Conservation (phyloP, 30 jellyfish, hydroid and myxozoan genomes). For the Catostylus mosaicus region DNA sequence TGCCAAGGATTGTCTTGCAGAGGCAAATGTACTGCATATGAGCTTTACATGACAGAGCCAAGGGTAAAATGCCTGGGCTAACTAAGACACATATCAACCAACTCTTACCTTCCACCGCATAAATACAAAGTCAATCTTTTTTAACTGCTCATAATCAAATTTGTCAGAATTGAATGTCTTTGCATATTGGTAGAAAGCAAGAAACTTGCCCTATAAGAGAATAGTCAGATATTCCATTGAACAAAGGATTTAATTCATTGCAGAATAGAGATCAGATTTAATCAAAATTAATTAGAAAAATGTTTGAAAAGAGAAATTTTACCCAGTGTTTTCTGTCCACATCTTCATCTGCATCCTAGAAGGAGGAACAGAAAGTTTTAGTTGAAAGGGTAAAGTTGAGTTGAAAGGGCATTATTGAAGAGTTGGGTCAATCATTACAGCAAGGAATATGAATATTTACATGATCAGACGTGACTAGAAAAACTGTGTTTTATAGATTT, state of each 20-base stretch:
- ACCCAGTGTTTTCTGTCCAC: slow-evolving; percentile 99
- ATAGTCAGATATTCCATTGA: not conserved
- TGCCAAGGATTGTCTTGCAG: too few relatives aligned
- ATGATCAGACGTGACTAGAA: too few relatives aligned
- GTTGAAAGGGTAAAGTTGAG: too few relatives aligned
- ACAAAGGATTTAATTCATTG: not conserved
- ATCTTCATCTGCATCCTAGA: slow-evolving; percentile 99
- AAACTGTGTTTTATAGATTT: too few relatives aligned
- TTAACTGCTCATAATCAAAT: slow-evolving; percentile 88
- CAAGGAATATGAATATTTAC: too few relatives aligned
- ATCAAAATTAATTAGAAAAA: not conserved
- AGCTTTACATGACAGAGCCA: too few relatives aligned
- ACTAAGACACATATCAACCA: too few relatives aligned
- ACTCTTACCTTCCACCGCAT: slow-evolving; percentile 98
- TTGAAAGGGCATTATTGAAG: too few relatives aligned
- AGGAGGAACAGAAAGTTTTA: slow-evolving; percentile 3
- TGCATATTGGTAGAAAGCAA: slow-evolving; percentile 89
- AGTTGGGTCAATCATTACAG: too few relatives aligned
- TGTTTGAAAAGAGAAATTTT: slow-evolving; percentile 1
- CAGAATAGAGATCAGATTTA: not conserved
- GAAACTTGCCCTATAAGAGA: slow-evolving; percentile 84
- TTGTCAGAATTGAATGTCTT: slow-evolving; percentile 89
- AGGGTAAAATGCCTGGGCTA: too few relatives aligned
- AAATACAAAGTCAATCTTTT: slow-evolving; percentile 86
- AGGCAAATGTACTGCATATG: too few relatives aligned